Percentiles rank a stretch among this genome's conserved stretches.
phyloP scores from a whole-genome alignment of 2,888 invertebrate genomes.

The Toxonevra muliebris region DNA sequence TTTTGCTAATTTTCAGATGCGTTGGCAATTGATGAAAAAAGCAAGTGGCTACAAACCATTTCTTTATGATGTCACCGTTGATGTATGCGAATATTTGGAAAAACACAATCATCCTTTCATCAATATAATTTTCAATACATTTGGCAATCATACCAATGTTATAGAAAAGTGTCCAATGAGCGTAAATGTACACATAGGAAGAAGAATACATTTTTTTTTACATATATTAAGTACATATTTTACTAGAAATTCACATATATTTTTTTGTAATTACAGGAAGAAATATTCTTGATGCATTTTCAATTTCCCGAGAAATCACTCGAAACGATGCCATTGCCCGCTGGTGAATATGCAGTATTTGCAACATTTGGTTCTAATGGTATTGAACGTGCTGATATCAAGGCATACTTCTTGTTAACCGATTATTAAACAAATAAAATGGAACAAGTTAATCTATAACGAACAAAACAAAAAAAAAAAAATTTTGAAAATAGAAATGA shows the following conservation, averaged over 20 bases:
- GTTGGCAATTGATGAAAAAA: slow-evolving; percentile 49
- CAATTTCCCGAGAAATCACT: slow-evolving; percentile 46
- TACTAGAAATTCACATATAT: no score
- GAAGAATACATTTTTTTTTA: not conserved
- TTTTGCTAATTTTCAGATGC: slow-evolving; percentile 41
- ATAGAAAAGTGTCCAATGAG: slow-evolving; percentile 45
- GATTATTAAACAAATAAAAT: slow-evolving; percentile 37
- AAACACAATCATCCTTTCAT: slow-evolving; percentile 52
- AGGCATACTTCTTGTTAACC: slow-evolving; percentile 45
- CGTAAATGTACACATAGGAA: no score
- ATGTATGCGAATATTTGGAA: slow-evolving; percentile 51
- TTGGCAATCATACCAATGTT: slow-evolving; percentile 39
- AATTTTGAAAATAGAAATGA: slow-evolving; percentile 11
- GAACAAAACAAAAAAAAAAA: not conserved
- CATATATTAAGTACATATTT: not conserved
- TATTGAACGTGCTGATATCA: slow-evolving; percentile 39
- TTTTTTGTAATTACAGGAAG: slow-evolving; percentile 35
- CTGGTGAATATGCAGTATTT: slow-evolving; percentile 50
- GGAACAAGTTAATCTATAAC: no score
- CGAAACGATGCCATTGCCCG: slow-evolving; percentile 45
- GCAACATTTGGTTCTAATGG: slow-evolving; percentile 41
- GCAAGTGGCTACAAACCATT: slow-evolving; percentile 53
- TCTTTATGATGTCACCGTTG: slow-evolving; percentile 46
- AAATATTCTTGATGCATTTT: slow-evolving; percentile 44
- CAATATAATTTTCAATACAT: slow-evolving; percentile 47